phyloP scores from a whole-genome alignment of 2,113 vertebrate genomes.

The Fukomys damarensis region DNA sequence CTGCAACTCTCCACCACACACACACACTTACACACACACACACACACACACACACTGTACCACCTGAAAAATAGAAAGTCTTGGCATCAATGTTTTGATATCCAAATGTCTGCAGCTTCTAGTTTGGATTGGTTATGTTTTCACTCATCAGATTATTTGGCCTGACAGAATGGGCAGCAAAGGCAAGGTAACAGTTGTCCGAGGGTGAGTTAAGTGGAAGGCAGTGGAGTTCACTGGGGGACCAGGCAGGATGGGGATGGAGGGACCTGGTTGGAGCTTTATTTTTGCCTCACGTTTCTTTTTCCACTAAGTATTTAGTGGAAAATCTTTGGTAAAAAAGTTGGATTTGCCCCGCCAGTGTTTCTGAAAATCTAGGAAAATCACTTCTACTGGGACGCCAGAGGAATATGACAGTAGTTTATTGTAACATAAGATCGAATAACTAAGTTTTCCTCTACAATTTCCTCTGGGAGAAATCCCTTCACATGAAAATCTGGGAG shows the following conservation, averaged over 20 bases:
- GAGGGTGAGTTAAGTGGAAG: accelerated
- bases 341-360: not conserved
- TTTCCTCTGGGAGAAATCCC: not conserved
- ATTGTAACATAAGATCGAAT: not conserved
- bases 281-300: not conserved
- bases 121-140: not conserved
- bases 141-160: not conserved
- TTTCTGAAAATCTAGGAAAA: slow-evolving; percentile 38
- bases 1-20: not conserved
- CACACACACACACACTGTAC: too few species aligned
- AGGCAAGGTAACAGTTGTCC: not conserved
- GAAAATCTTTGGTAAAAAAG: not conserved
- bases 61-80: not conserved
- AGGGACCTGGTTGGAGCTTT: too few species aligned
- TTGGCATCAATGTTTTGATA: too few species aligned
- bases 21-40: too few species aligned
- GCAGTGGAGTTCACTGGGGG: accelerated
- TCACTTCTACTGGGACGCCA: not conserved
- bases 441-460: not conserved
- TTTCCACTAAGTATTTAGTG: not conserved
- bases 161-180: too few species aligned
- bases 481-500: not conserved
- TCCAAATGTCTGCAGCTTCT: not conserved
- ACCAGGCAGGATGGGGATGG: not conserved
- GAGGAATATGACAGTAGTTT: not conserved